phyloP scores from a whole-genome alignment of 2,797 vertebrate species.

The Heteromormyrus szaboi region DNA sequence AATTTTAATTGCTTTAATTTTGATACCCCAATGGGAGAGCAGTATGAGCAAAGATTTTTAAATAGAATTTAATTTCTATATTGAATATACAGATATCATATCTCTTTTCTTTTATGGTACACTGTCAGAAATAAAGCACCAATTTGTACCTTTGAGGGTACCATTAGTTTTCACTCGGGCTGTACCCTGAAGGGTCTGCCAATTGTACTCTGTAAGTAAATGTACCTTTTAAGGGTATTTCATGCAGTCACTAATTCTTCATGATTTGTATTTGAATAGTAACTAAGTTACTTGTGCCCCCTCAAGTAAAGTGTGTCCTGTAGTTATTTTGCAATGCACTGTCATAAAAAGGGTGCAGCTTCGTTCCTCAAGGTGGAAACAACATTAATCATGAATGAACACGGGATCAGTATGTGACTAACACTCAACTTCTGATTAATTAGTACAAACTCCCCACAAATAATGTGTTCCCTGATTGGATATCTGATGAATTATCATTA shows the following conservation, averaged over 20 bases:
- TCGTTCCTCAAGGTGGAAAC: background rate
- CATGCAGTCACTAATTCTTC: background rate
- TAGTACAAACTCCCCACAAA: background rate
- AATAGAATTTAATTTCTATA: background rate
- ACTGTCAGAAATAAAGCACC: background rate
- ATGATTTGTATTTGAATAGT: background rate
- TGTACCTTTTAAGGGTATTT: background rate
- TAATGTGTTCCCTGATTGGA: background rate
- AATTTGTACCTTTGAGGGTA: background rate
- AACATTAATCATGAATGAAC: background rate
- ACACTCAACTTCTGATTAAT: background rate
- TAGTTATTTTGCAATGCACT: background rate
- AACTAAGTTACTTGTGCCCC: background rate
- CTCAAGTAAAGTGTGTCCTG: background rate
- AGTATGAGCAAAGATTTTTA: background rate
- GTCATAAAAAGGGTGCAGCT: background rate
- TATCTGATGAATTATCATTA: background rate
- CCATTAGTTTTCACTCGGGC: background rate
- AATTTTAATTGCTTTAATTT: background rate
- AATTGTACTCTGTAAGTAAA: background rate
- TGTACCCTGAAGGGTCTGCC: background rate
- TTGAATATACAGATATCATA: background rate
- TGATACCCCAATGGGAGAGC: background rate
- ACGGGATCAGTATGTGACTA: background rate
- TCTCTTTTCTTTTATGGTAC: background rate